Evolutionary conservation across 2,888 invertebrate genomes (phyloP).

Genomic region (Ectemnius lituratus): DNA sequence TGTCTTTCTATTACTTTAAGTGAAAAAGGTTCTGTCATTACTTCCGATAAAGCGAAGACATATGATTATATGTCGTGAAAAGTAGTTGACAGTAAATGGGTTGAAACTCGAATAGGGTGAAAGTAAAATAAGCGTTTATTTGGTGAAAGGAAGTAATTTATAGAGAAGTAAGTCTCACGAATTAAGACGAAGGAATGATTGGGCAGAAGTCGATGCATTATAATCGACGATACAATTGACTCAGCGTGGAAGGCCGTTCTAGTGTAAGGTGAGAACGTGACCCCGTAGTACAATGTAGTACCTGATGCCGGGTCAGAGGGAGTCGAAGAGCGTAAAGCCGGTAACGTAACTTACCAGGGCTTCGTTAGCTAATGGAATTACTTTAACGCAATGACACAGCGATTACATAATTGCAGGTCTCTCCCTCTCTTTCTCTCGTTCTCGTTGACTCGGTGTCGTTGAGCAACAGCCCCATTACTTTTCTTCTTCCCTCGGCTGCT

Average conservation of each 20-base stretch:
- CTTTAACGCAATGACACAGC: conserved; percentile 76
- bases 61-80: no score
- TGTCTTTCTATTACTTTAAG: no score
- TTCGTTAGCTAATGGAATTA: conserved; percentile 75
- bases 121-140: no score
- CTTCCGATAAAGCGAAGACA: no score
- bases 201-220: conserved; percentile 46
- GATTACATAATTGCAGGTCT: conserved; percentile 72
- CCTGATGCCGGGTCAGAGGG: conserved; percentile 13
- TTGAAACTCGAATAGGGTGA: no score
- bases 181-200: conserved; percentile 38
- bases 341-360: conserved; percentile 29
- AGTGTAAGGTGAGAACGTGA: conserved; percentile 55
- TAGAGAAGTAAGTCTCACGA: neutral
- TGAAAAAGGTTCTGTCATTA: no score
- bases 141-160: no score
- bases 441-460: conserved; percentile 54
- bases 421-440: conserved; percentile 28
- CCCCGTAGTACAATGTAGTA: conserved; percentile 43
- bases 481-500: conserved; percentile 30
- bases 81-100: no score
- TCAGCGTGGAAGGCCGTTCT: conserved; percentile 15
- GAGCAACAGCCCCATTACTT: conserved; percentile 52
- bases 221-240: conserved; percentile 47
- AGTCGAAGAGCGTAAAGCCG: conserved; percentile 24